Conservation (phyloP, 2,888 invertebrate species). For the Exocentrus adspersus region DNA sequence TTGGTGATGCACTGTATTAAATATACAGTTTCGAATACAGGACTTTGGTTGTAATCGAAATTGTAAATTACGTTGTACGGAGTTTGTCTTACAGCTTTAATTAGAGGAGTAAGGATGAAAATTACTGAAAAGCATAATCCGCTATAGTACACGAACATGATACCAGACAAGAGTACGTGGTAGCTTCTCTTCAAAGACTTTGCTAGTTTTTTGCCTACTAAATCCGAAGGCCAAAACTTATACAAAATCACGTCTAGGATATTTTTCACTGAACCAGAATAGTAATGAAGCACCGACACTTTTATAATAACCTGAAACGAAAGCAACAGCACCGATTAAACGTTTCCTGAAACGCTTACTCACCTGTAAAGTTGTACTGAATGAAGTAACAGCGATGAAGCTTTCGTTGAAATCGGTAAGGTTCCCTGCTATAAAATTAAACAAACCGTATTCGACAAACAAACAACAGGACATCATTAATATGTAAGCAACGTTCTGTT, state of each 20-base stretch:
- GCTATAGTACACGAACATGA: conserved; percentile 1
- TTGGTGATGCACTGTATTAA: conserved; percentile 26
- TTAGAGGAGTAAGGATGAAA: conserved; percentile 22
- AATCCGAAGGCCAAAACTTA: conserved; percentile 30
- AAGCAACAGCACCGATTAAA: neutral
- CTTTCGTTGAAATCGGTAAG: neutral
- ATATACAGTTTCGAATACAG: conserved; percentile 35
- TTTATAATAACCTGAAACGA: conserved; percentile 29
- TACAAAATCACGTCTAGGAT: conserved; percentile 21
- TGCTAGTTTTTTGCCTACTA: conserved; percentile 10
- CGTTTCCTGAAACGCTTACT: too few species aligned
- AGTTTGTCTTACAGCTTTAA: conserved; percentile 20
- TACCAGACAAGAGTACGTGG: neutral
- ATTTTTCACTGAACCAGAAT: conserved; percentile 6
- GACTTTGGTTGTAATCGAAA: conserved; percentile 31
- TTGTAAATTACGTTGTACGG: conserved; percentile 35
- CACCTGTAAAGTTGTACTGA: conserved; percentile 6
- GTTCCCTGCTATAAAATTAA: neutral
- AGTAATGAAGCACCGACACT: conserved; percentile 20
- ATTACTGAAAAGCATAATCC: conserved; percentile 26
- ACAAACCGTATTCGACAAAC: neutral
- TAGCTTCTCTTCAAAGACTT: neutral
- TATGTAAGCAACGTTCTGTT: neutral
- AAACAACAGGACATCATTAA: neutral
- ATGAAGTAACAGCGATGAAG: neutral